Evolutionary conservation across 2,797 vertebrate species (phyloP).

Genomic region (Clarias pachynema): DNA sequence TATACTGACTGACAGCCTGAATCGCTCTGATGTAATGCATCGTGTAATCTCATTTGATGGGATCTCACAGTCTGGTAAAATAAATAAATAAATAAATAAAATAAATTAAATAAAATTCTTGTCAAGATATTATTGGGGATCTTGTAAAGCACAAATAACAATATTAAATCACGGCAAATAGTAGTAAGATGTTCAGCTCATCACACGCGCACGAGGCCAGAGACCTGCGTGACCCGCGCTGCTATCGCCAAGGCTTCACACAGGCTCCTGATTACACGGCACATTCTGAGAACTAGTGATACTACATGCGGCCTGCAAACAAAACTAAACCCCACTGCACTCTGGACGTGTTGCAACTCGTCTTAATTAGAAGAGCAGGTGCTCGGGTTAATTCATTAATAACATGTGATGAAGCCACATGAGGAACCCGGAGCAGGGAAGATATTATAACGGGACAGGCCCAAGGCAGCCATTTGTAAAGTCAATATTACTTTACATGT

Average conservation of each 20-base stretch:
- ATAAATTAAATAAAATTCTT: no score
- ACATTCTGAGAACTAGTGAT: not conserved
- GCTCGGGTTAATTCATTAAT: slow-evolving; percentile 7
- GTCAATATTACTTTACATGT: not conserved
- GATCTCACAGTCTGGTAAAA: not conserved
- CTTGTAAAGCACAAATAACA: not conserved
- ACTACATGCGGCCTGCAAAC: not conserved
- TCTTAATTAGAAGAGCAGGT: not conserved
- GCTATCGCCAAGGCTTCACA: not conserved
- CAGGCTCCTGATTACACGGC: slow-evolving; percentile 12
- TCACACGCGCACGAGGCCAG: not conserved
- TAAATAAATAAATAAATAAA: no score
- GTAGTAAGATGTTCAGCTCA: not conserved
- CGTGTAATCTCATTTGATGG: no score
- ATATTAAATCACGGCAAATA: not conserved
- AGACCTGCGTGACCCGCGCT: not conserved
- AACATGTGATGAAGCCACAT: not conserved
- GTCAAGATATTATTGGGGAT: not conserved
- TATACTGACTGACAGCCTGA: not conserved
- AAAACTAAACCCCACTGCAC: not conserved
- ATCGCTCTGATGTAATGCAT: not conserved
- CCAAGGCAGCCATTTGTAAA: not conserved
- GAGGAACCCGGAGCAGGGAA: not conserved
- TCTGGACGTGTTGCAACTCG: slow-evolving; percentile 3
- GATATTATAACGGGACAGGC: not conserved